phyloP scores from a whole-genome alignment of 2,113 vertebrate species.

The Merops nubicus region DNA sequence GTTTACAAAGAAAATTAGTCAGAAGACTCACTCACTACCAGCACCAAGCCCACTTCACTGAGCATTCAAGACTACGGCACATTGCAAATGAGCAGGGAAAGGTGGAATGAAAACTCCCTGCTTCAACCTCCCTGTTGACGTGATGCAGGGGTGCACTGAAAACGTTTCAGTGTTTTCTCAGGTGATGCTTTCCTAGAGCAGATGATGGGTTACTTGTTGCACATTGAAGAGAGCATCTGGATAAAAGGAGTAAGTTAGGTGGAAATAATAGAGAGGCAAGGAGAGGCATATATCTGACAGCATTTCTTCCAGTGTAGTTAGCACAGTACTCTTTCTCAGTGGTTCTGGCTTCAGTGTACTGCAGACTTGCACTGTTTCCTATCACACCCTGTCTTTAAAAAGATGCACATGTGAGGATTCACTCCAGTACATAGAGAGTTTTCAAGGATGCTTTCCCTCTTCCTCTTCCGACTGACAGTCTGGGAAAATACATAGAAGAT shows the following conservation, averaged over 20 bases:
- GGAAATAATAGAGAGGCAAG: not conserved
- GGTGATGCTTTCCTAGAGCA: not conserved
- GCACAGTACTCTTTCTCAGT: not conserved
- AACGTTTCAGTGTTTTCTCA: not conserved
- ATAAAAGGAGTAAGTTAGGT: constrained; percentile 25
- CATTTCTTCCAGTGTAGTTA: constrained; percentile 42
- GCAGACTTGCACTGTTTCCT: not conserved
- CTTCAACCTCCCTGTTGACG: not conserved
- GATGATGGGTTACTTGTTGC: not conserved
- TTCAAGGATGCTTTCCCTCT: not conserved
- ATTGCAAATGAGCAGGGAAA: not conserved
- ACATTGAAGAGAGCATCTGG: not conserved
- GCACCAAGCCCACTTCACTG: not conserved
- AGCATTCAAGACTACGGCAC: not conserved
- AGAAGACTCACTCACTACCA: not conserved
- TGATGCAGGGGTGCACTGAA: not conserved
- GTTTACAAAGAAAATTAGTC: not conserved
- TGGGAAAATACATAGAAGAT: not conserved
- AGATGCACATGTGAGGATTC: not conserved
- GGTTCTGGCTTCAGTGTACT: not conserved
- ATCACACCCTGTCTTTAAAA: not conserved
- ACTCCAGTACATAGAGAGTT: not conserved
- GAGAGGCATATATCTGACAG: not conserved
- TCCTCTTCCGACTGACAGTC: not conserved
- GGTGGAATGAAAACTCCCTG: not conserved